Evolutionary conservation across 23 tunicate genomes (phyloP).

Genomic region (Clavelina lepadiformis): DNA sequence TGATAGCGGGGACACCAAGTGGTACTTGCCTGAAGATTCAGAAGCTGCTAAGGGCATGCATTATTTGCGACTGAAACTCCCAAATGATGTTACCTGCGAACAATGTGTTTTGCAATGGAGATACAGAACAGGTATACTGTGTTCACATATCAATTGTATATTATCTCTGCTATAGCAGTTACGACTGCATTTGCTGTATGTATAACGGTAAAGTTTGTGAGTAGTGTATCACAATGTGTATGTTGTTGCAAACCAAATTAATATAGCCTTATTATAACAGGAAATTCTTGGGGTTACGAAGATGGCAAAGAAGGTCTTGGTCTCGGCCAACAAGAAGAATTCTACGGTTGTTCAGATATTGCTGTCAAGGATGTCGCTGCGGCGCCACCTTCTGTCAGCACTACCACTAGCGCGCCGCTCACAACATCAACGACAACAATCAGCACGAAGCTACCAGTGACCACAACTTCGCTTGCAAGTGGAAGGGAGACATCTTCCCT

Average conservation of each 20-base stretch:
- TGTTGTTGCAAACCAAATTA: no score
- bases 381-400: no score
- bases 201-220: no score
- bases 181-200: no score
- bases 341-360: slow-evolving; percentile 55
- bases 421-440: no score
- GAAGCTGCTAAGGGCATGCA: slow-evolving; percentile 12
- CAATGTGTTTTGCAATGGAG: slow-evolving; percentile 79
- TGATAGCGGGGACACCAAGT: slow-evolving; percentile 15
- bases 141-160: slow-evolving; percentile 30
- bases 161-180: no score
- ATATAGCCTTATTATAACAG: slow-evolving; percentile 13
- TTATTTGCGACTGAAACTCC: slow-evolving; percentile 13
- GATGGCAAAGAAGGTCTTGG: slow-evolving; percentile 34
- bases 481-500: no score
- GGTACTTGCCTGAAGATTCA: slow-evolving; percentile 6
- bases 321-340: slow-evolving; percentile 48
- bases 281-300: slow-evolving; percentile 49
- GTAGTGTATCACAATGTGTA: no score
- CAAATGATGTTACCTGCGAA: slow-evolving; percentile 29
- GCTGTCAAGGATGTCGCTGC: slow-evolving; percentile 1
- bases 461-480: no score
- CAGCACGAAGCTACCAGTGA: no score
- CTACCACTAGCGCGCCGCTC: no score
- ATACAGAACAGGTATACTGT: slow-evolving; percentile 71